phyloP scores from a whole-genome alignment of 2,797 vertebrate species.

The Brachyalestes nurse region DNA sequence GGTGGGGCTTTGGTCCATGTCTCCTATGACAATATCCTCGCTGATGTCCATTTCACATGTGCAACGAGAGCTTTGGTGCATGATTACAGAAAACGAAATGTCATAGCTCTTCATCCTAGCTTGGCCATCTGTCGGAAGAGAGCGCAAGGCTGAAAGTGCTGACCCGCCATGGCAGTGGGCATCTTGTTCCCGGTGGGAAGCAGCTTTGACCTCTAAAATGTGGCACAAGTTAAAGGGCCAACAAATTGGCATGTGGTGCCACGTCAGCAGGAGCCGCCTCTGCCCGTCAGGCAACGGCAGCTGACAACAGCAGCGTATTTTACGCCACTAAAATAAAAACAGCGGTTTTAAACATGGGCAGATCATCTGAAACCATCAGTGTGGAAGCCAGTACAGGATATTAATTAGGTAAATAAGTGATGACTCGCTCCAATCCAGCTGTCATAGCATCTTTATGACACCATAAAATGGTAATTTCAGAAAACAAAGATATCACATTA shows the following conservation, averaged over 20 bases:
- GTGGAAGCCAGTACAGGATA: neutral
- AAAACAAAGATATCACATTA: neutral
- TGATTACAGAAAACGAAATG: conserved; percentile 47
- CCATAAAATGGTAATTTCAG: neutral
- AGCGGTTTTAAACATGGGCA: neutral
- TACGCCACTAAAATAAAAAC: conserved; percentile 4
- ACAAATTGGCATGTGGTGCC: conserved; percentile 68
- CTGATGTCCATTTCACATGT: conserved; percentile 21
- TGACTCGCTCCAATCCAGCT: neutral
- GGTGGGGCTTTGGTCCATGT: neutral
- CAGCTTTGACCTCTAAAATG: conserved; percentile 74
- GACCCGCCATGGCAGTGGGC: conserved; percentile 14
- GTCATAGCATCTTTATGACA: neutral
- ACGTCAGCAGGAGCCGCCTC: conserved; percentile 15
- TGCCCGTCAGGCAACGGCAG: conserved; percentile 10
- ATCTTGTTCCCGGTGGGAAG: conserved; percentile 33
- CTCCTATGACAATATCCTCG: neutral
- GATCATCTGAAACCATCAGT: neutral
- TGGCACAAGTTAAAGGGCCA: conserved; percentile 70
- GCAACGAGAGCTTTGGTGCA: conserved; percentile 12
- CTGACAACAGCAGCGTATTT: neutral
- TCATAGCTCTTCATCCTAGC: conserved; percentile 52
- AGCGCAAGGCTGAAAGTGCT: conserved; percentile 37
- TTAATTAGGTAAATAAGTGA: neutral
- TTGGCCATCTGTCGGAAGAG: conserved; percentile 52